Conservation (phyloP, 2,888 invertebrate genomes). For the Parthenolecanium corni region DNA sequence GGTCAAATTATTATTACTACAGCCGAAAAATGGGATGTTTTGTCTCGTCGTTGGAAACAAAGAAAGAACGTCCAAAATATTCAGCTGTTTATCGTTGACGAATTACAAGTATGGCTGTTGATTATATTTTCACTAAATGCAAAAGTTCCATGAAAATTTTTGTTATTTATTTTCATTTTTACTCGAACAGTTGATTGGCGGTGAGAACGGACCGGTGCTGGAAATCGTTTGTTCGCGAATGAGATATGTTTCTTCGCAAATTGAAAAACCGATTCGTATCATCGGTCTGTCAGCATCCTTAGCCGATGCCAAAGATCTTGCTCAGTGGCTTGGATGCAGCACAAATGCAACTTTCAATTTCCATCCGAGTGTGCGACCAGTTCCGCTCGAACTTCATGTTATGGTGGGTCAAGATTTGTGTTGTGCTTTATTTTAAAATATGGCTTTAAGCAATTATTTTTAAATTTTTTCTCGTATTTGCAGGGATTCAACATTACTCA, state of each 20-base stretch:
- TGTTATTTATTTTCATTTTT: neutral
- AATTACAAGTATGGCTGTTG: conserved; percentile 56
- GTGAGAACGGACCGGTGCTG: conserved; percentile 83
- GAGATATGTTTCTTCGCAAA: conserved; percentile 93
- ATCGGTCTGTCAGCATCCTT: conserved; percentile 87
- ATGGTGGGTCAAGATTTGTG: conserved; percentile 39
- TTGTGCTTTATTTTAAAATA: neutral
- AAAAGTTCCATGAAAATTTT: neutral
- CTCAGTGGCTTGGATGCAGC: conserved; percentile 92
- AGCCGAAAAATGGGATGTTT: conserved; percentile 97
- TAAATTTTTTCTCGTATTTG: conserved; percentile 3
- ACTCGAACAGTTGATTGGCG: conserved; percentile 52
- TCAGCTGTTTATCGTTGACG: conserved; percentile 91
- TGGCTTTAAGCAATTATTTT: neutral
- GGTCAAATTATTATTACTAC: conserved; percentile 95
- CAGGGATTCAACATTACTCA: conserved; percentile 95
- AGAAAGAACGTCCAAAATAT: conserved; percentile 96
- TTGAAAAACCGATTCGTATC: conserved; percentile 77
- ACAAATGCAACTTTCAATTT: conserved; percentile 94
- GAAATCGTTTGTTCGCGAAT: conserved; percentile 85
- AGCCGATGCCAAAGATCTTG: conserved; percentile 87
- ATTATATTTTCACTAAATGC: neutral
- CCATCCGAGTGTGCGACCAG: conserved; percentile 91
- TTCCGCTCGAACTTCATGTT: conserved; percentile 89
- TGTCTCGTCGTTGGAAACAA: conserved; percentile 97